phyloP scores from a whole-genome alignment of 2,888 invertebrate species.

The Hemaris fuciformis region DNA sequence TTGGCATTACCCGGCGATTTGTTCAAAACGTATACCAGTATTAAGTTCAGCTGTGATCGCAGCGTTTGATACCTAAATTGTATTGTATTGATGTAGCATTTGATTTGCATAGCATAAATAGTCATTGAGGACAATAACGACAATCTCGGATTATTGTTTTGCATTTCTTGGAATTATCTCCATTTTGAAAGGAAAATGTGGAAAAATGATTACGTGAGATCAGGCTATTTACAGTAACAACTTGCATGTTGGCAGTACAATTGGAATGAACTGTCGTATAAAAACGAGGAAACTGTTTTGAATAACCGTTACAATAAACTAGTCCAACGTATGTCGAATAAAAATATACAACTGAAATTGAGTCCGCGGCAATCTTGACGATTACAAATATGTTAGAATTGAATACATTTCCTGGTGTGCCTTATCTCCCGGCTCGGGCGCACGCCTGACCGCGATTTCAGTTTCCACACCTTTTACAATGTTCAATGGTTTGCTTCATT shows the following conservation, averaged over 20 bases:
- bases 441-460: conserved; percentile 35
- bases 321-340: background rate
- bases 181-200: background rate
- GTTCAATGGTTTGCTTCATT: background rate
- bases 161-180: background rate
- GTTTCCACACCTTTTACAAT: conserved; percentile 25
- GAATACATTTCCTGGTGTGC: conserved; percentile 47
- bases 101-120: background rate
- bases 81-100: background rate
- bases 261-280: background rate
- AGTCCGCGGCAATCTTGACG: background rate
- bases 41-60: too few relatives aligned
- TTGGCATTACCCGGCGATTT: background rate
- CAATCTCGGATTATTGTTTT: background rate
- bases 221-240: background rate
- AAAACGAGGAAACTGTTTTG: background rate
- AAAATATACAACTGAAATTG: background rate
- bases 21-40: background rate
- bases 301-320: conserved; percentile 2
- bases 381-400: conserved; percentile 19
- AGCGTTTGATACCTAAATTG: background rate
- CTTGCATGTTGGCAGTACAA: background rate
- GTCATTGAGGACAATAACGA: background rate
- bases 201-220: background rate
- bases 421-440: conserved; percentile 45